Evolutionary conservation across 2,113 vertebrate species (phyloP).

Genomic region (Orycteropus afer): DNA sequence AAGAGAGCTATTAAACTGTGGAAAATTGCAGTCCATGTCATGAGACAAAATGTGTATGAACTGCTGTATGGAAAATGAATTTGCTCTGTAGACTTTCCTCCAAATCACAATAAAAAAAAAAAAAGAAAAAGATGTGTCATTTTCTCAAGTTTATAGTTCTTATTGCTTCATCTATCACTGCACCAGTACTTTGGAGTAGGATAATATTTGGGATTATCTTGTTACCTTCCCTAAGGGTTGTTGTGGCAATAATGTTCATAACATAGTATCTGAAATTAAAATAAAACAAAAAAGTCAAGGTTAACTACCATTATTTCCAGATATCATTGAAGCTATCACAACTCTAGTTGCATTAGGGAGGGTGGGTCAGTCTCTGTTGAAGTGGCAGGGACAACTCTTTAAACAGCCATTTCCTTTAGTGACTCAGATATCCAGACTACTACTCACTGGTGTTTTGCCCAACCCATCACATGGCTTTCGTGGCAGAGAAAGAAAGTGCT

Average conservation of each 20-base stretch:
- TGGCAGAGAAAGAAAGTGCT: neutral
- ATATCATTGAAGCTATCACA: neutral
- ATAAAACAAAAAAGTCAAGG: neutral
- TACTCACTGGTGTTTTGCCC: neutral
- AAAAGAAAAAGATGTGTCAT: neutral
- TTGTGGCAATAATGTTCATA: neutral
- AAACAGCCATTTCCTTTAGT: neutral
- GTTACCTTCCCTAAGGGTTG: neutral
- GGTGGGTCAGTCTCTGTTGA: neutral
- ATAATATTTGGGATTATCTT: neutral
- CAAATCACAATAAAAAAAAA: too few species aligned
- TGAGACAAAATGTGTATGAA: too few species aligned
- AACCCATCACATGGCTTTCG: accelerated
- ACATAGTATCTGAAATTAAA: neutral
- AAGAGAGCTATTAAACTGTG: too few species aligned
- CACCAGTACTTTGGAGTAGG: neutral
- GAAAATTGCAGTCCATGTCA: too few species aligned
- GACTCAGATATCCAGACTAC: neutral
- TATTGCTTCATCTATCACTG: neutral
- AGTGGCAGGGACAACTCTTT: neutral
- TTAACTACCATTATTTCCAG: neutral
- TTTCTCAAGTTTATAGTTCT: neutral
- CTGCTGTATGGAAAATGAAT: too few species aligned
- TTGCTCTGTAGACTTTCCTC: too few species aligned
- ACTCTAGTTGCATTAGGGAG: neutral